phyloP scores from a whole-genome alignment of 64 coral and sea anemone genomes.

The Dendrophyllia cribrosa region DNA sequence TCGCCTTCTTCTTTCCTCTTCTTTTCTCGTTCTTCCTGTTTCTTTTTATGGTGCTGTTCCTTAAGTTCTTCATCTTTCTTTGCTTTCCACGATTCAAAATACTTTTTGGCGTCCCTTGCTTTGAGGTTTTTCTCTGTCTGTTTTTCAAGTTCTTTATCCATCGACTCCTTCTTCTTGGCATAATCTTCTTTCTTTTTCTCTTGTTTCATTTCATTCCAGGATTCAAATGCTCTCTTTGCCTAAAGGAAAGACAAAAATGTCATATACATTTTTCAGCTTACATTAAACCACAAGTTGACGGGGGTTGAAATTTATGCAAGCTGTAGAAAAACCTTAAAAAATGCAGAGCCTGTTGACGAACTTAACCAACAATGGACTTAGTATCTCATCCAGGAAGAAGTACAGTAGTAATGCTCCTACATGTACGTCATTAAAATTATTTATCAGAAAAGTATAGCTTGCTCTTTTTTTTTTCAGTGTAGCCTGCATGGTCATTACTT shows the following conservation, averaged over 20 bases:
- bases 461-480: too few species aligned
- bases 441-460: too few species aligned
- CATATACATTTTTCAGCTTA: background rate
- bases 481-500: too few species aligned
- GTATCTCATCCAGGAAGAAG: too few species aligned
- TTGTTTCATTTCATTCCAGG: conserved; percentile 76
- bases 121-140: conserved; percentile 74
- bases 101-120: conserved; percentile 78
- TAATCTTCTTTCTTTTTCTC: conserved; percentile 72
- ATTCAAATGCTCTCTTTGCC: conserved; percentile 86
- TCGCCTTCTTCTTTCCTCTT: conserved; percentile 76
- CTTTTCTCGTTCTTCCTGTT: conserved; percentile 49
- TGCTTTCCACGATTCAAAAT: conserved; percentile 84
- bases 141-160: conserved; percentile 79
- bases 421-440: too few species aligned
- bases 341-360: too few species aligned
- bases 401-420: too few species aligned
- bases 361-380: too few species aligned
- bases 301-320: too few species aligned
- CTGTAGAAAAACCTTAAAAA: too few species aligned
- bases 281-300: background rate
- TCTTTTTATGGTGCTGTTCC: conserved; percentile 63
- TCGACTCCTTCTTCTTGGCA: conserved; percentile 59
- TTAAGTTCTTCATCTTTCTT: conserved; percentile 87
- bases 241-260: background rate